phyloP scores from a whole-genome alignment of 1,140 invertebrate genomes.

The Heterodera schachtii region DNA sequence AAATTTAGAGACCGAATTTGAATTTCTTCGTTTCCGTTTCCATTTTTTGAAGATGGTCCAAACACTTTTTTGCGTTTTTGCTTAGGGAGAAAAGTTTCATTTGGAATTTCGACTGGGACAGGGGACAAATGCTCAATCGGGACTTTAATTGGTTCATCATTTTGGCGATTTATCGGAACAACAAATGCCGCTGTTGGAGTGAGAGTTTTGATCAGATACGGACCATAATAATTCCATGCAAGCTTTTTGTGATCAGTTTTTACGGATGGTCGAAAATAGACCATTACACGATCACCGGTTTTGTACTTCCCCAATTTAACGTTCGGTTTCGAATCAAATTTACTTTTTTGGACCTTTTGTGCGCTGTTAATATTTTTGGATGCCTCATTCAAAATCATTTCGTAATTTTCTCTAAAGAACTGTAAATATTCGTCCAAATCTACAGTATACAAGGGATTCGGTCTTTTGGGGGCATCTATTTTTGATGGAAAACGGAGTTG shows the following conservation, averaged over 20 bases:
- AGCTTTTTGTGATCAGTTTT: neutral
- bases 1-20: neutral
- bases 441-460: neutral
- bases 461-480: neutral
- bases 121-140: neutral
- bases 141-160: neutral
- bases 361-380: neutral
- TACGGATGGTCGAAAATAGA: neutral
- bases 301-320: neutral
- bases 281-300: neutral
- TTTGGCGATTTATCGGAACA: neutral
- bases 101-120: neutral
- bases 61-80: neutral
- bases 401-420: conserved; percentile 15
- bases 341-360: neutral
- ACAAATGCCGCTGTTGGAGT: neutral
- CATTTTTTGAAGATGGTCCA: neutral
- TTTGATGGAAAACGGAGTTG: neutral
- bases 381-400: neutral
- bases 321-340: conserved; percentile 2
- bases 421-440: conserved; percentile 1
- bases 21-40: neutral
- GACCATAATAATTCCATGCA: neutral
- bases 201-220: neutral
- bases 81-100: neutral